Evolutionary conservation across 2,888 invertebrate genomes (phyloP).

Genomic region (Aethes cnicana): DNA sequence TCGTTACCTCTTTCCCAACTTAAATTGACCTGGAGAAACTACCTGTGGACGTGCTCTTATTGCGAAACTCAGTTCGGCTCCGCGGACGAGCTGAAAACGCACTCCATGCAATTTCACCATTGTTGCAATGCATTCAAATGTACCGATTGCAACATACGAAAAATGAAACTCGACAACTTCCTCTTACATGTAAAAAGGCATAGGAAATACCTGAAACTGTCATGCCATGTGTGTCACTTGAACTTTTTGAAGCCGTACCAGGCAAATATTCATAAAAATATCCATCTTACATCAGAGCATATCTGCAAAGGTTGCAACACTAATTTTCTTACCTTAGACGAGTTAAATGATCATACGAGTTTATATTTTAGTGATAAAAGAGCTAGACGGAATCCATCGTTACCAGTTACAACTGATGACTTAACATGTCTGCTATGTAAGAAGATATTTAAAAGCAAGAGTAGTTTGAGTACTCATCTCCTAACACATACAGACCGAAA

Average conservation of each 20-base stretch:
- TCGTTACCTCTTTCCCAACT: slow-evolving; percentile 48
- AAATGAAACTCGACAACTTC: slow-evolving; percentile 52
- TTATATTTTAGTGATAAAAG: slow-evolving; percentile 47
- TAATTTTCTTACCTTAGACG: slow-evolving; percentile 46
- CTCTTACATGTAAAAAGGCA: slow-evolving; percentile 82
- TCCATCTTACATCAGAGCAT: slow-evolving; percentile 44
- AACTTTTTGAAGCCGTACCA: slow-evolving; percentile 45
- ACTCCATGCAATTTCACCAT: slow-evolving; percentile 76
- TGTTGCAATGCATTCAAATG: slow-evolving; percentile 84
- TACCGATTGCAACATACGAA: slow-evolving; percentile 79
- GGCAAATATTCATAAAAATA: slow-evolving; percentile 42
- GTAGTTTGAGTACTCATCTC: slow-evolving; percentile 72
- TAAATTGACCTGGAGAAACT: slow-evolving; percentile 61
- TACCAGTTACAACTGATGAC: slow-evolving; percentile 38
- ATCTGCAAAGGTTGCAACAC: slow-evolving; percentile 59
- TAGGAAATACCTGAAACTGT: slow-evolving; percentile 79
- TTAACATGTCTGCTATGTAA: slow-evolving; percentile 57
- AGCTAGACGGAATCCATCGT: slow-evolving; percentile 37
- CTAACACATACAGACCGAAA: slow-evolving; percentile 78
- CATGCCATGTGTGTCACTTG: slow-evolving; percentile 57
- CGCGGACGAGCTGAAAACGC: slow-evolving; percentile 66
- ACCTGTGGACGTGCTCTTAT: slow-evolving; percentile 57
- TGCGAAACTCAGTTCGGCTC: slow-evolving; percentile 58
- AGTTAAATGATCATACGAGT: slow-evolving; percentile 48
- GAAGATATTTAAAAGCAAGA: slow-evolving; percentile 53